Evolutionary conservation across 2,797 vertebrate species (phyloP), one percentile per base, ranked within the genome.

Genomic region (Pseudochirops corinnae): DNA sequence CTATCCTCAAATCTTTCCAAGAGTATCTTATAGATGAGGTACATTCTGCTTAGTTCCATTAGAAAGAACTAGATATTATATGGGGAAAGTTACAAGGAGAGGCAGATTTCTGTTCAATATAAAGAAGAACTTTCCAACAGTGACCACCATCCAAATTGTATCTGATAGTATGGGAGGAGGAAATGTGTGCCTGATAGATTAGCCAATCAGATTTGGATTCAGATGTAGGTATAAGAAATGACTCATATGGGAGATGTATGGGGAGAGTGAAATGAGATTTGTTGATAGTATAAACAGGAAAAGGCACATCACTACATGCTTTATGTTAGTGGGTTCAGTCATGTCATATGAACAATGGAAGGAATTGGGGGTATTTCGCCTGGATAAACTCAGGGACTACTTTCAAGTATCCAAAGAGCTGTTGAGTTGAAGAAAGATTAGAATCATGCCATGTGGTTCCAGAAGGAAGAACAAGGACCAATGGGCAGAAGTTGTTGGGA

Each of bases 391-490:
- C 31, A 82, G 74, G 39, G 21, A 46, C 21, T n/a, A 62, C 56
- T 74, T 94, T 90, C 53, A 62, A 52, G 58, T 21, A 62, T 33
- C 39, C 4, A 28, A 91, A 92, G 52, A 16, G 39, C 10, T 53
- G 50, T 46, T 29, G 31, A 1, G 28, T 55, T n/a, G 67, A 4
- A 21, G 33, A 90, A 67, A 13, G 39, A 46, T 60, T 55, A 29
- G 90, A 92, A 93, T n/a, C 46, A 74, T 57, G 56, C 90, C n/a
- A 50, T 74, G 82, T 13, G 91, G 67, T 55, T 92, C 92, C 39
- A 87, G 62, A 55, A 92, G 60, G 55, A 96, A 93, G 87, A 95
- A 92, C 55, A 0, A 62, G 53, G 55, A 91, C 67, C 60, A 33
- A 6, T 0, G 1, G 57, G 39, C 90, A n/a, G 56, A 94, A 62